Evolutionary conservation across 2,797 vertebrate genomes (phyloP).

Genomic region (Psittacula derbiana): DNA sequence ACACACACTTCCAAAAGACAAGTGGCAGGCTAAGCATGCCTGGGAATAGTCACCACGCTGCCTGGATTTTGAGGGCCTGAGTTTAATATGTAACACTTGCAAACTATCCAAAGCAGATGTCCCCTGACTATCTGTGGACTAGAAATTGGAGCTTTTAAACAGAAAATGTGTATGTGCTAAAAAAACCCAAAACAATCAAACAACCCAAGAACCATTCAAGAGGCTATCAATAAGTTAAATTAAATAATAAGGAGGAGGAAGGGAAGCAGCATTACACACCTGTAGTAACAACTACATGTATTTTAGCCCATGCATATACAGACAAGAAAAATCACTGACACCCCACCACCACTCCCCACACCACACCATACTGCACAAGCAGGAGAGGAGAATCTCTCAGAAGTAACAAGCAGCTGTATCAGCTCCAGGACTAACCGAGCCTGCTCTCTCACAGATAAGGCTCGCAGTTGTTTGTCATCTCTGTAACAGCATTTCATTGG

Average conservation of each 20-base stretch:
- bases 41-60: neutral
- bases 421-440: neutral
- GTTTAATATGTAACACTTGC: neutral
- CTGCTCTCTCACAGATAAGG: neutral
- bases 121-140: neutral
- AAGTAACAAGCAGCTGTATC: neutral
- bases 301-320: accelerated
- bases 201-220: neutral
- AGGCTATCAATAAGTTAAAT: neutral
- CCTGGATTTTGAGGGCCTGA: neutral
- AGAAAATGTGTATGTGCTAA: neutral
- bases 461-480: neutral
- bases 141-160: neutral
- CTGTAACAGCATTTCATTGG: neutral
- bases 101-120: neutral
- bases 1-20: neutral
- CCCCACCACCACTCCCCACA: neutral
- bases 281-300: neutral
- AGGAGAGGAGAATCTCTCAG: neutral
- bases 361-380: accelerated
- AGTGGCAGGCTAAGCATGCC: neutral
- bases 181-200: neutral
- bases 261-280: neutral
- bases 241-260: neutral
- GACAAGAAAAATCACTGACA: neutral